Base-by-base conservation (phyloP, 2,113 vertebrate genomes). In the Channa argus region DNA sequence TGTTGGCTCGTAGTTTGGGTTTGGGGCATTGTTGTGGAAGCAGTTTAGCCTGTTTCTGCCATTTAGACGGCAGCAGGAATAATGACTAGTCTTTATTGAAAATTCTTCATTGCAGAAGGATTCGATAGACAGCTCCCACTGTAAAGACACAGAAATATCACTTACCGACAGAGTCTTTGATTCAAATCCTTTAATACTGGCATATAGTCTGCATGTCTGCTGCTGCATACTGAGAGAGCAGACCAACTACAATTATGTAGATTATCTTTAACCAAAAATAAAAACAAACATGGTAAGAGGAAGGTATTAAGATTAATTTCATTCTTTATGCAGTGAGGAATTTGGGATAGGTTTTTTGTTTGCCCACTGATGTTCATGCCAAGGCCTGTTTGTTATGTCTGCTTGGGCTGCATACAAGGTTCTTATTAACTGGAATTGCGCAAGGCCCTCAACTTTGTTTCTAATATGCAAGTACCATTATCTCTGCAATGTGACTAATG, bases 81-180 rank as follows among this genome's bases (percentile, higher is more conserved):
- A 84, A 5, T 82, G 68, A 0, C 10, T 45, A 34, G 91, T 90
- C 64, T 95, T 95, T 2, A 95, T 61, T 0, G 58, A 43, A 1
- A 72, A 53, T 47, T 93, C 91, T 6, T 83, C 83, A 4, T 54
- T 0, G 64, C 94, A 95, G 84, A 90, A 95, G 5, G 39, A 15
- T 6, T 74, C 0, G 1, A 95, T 62, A 2, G 84, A 78, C 4
- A 66, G 74, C 72, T 88, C 55, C 94, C 94, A 95, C 94, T 95
- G 65, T 8, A 75, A 9, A 58, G 51, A 65, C 36, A 79, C 2
- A 63, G 36, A 60, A 70, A 50, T 1, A n/a, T 74, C 47, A 74
- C 11, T 61, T 41, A 41, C 39, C 6, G 2, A 5, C 5, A 63
- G 52, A 7, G 11, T 37, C 43, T 49, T 12, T 44, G 55, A 73